Percentiles rank a stretch among this genome's conserved stretches.
phyloP scores from a whole-genome alignment of 2,797 vertebrate genomes.

The Coracias cyanogaster region DNA sequence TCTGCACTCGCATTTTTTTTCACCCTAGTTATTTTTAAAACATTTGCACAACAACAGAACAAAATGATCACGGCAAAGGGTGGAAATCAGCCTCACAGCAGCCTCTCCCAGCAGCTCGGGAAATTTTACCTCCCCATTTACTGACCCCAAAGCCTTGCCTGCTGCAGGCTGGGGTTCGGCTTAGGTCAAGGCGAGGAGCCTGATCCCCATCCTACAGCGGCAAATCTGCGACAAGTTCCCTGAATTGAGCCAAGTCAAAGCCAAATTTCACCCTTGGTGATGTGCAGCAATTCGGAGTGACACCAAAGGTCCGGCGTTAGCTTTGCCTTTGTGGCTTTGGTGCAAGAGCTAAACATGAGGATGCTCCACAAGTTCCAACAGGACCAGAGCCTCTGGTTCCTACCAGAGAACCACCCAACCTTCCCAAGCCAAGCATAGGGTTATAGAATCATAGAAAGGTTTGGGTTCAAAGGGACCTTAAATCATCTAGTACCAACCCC shows the following conservation, averaged over 20 bases:
- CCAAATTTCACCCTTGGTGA: neutral
- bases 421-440: neutral
- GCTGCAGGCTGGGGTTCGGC: neutral
- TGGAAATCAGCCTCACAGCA: constrained; percentile 15
- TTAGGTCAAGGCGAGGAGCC: neutral
- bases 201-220: rapidly evolving
- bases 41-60: constrained; percentile 54
- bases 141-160: neutral
- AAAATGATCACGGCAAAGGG: neutral
- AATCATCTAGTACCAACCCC: neutral
- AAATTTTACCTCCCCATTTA: constrained; percentile 5
- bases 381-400: neutral
- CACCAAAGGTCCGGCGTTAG: neutral
- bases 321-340: too few species aligned
- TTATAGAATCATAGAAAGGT: neutral
- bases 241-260: neutral
- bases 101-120: neutral
- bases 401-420: too few species aligned
- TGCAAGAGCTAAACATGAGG: neutral
- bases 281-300: rapidly evolving
- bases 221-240: neutral
- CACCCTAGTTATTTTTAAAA: constrained; percentile 50
- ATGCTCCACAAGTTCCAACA: neutral
- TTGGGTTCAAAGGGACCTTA: neutral
- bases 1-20: constrained; percentile 27